Evolutionary conservation across 2,888 invertebrate genomes (phyloP), one percentile per base, ranked within the genome.

Genomic region (Diarsia mendica): DNA sequence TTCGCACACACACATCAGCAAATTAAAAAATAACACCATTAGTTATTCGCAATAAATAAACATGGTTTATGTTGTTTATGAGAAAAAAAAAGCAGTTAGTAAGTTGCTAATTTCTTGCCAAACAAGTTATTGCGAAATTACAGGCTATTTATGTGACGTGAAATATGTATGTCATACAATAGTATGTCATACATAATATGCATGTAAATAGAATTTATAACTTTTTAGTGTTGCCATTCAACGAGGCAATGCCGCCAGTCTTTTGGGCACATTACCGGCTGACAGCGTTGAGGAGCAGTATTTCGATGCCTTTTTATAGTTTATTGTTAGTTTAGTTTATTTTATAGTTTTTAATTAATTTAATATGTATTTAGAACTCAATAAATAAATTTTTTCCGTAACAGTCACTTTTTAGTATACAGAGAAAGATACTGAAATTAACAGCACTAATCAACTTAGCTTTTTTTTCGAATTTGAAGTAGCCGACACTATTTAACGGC

Each of bases 31-130:
- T 18, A 9, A 15, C 20, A 46, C 9, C 15, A 49, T 53, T 55
- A 33, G 33, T 72, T 51, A 75, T 63, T 81, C 13, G 23, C 55
- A 51, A 67, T 67, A 75, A 55, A 78, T 81, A 81, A 67, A 15
- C 20, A 49, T 46, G 15, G 18, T 55, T 75, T 63, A 67, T 64
- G 49, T 15, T 39, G 8, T 39, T 39, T 48, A 75, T n/a, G 13
- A 11, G 20, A 46, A n/a, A 75, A n/a, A n/a, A n/a, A 78, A 46
- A 67, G 46, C 18, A 64, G 53, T 72, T 20, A 75, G 51, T 74
- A 13, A 61, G 49, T 44, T 64, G 44, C n/a, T 44, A 66, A 70
- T 69, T 77, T 55, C 23, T 46, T 28, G 13, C 46, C 13, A 33
- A 49, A 67, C 66, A 51, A 51, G 66, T 77, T 77, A 13, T 64